phyloP scores from a whole-genome alignment of 1,140 invertebrate genomes.

The Adelges cooleyi region DNA sequence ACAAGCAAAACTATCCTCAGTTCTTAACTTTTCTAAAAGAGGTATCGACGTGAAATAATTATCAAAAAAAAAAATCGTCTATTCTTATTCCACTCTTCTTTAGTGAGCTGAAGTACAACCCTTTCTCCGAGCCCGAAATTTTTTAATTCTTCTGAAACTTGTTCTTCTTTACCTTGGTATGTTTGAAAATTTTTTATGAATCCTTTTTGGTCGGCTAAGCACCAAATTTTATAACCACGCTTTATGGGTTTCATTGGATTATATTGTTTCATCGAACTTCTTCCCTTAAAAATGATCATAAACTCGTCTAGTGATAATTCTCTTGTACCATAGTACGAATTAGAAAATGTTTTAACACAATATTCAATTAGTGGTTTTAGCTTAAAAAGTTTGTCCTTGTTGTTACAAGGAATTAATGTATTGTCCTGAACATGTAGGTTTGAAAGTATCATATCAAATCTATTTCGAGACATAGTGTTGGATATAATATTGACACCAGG shows the following conservation, averaged over 20 bases:
- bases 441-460: background rate
- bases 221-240: conserved; percentile 37
- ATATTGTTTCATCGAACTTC: conserved; percentile 34
- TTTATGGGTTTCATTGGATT: conserved; percentile 37
- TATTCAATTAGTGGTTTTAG: conserved; percentile 28
- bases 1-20: background rate
- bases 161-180: conserved; percentile 31
- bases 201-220: conserved; percentile 30
- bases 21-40: background rate
- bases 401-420: background rate
- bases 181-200: conserved; percentile 30
- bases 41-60: conserved; percentile 14
- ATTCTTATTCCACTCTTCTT: background rate
- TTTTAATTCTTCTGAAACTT: conserved; percentile 1
- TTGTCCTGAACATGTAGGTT: background rate
- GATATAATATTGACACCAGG: background rate
- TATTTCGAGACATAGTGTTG: background rate
- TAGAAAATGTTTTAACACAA: conserved; percentile 31
- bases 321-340: conserved; percentile 25
- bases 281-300: conserved; percentile 29
- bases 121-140: conserved; percentile 21
- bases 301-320: conserved; percentile 29
- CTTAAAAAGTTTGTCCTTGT: conserved; percentile 32
- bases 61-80: conserved; percentile 1
- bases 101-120: conserved; percentile 26